Conservation (phyloP, 2,113 vertebrate genomes). For the Phodopus roborovskii region DNA sequence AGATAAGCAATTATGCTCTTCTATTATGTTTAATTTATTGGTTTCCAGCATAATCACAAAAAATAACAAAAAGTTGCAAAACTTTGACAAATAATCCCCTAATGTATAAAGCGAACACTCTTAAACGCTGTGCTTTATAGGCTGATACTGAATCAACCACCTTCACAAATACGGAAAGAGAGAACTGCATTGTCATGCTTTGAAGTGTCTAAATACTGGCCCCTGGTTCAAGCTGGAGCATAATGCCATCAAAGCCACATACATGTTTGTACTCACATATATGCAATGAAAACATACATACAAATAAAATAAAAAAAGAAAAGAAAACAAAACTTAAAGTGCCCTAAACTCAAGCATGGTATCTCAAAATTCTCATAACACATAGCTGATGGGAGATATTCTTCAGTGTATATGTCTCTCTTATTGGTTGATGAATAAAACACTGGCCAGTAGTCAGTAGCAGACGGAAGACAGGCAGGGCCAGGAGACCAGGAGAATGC, state of each 20-base stretch:
- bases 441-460: too few relatives aligned
- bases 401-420: too few relatives aligned
- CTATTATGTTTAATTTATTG: conserved; percentile 5
- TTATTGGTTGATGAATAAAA: too few relatives aligned
- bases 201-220: background rate
- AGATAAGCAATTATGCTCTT: background rate
- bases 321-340: background rate
- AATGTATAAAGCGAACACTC: conserved; percentile 15
- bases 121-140: conserved; percentile 16
- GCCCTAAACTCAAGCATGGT: background rate
- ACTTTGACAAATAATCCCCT: background rate
- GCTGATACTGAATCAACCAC: background rate
- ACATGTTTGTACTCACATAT: background rate
- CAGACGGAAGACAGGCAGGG: too few relatives aligned
- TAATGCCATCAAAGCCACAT: background rate
- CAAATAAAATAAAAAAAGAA: background rate
- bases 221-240: background rate
- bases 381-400: background rate
- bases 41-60: conserved; percentile 13
- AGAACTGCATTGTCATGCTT: background rate
- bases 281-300: background rate
- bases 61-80: background rate
- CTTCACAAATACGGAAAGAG: background rate
- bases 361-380: background rate
- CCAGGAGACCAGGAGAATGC: too few relatives aligned